These are phyloP conservation scores for Parasteatoda lunata DNA, from an alignment of 2,888 invertebrate genomes.

Conservation along the genomic window DNA sequence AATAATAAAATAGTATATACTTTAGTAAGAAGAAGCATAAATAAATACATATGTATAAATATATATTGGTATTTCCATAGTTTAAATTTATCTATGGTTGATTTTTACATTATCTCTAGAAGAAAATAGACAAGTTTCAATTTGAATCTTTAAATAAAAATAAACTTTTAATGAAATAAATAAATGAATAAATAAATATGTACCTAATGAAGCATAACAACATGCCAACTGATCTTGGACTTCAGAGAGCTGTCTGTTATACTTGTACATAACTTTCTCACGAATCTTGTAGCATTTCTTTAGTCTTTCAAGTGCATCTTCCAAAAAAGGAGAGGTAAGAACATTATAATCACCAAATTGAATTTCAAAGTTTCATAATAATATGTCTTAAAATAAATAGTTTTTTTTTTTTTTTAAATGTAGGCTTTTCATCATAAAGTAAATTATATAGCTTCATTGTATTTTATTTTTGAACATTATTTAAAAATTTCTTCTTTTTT, in stretches of 20 bases:
- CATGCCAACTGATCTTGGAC: conserved; percentile 77
- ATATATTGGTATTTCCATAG: too few relatives aligned
- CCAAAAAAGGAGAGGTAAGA: too few relatives aligned
- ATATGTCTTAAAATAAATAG: too few relatives aligned
- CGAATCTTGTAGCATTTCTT: conserved; percentile 76
- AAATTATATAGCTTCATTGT: not conserved
- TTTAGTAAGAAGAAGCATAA: too few relatives aligned
- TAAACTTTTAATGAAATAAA: not conserved
- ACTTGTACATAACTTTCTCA: conserved; percentile 76
- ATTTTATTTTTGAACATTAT: not conserved
- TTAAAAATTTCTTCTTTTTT: not conserved
- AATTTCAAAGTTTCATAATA: too few relatives aligned
- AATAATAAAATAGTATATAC: too few relatives aligned
- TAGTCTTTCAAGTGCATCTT: conserved; percentile 75
- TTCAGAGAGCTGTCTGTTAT: conserved; percentile 77
- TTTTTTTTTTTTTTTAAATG: too few relatives aligned
- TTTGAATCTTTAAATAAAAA: not conserved
- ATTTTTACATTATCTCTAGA: too few relatives aligned
- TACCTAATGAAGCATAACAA: conserved; percentile 77
- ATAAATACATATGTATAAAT: too few relatives aligned
- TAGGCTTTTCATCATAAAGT: not conserved
- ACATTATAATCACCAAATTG: too few relatives aligned
- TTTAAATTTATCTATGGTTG: too few relatives aligned
- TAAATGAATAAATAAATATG: not conserved
- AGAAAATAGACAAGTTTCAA: too few relatives aligned